phyloP scores from a whole-genome alignment of 2,888 invertebrate species.

The Magallana nippona region DNA sequence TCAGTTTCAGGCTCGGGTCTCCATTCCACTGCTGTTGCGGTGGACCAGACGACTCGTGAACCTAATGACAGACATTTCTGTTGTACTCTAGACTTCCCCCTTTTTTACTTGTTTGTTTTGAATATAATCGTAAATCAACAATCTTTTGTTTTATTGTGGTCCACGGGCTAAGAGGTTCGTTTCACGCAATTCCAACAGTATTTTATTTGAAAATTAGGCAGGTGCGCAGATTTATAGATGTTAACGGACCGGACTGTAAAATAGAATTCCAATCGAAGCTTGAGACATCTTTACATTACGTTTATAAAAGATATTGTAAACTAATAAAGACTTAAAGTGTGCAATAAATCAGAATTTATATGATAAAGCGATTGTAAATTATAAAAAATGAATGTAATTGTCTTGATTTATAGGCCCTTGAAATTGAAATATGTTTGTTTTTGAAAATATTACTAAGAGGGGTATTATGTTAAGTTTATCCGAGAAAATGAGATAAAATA shows the following conservation, averaged over 20 bases:
- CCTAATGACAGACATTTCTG: not conserved
- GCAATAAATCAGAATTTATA: conserved; percentile 20
- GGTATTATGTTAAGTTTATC: not conserved
- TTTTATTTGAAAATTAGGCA: conserved; percentile 18
- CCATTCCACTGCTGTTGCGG: conserved; percentile 19
- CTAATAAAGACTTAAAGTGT: conserved; percentile 14
- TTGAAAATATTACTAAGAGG: conserved; percentile 13
- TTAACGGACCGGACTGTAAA: conserved; percentile 2
- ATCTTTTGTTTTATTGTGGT: conserved; percentile 20
- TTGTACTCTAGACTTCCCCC: conserved; percentile 1
- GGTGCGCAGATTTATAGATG: not conserved
- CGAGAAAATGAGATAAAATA: not conserved
- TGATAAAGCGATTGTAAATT: conserved; percentile 29
- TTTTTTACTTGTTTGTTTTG: not conserved
- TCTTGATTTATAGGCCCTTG: conserved; percentile 1
- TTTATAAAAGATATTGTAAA: conserved; percentile 31
- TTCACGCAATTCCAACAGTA: conserved; percentile 24
- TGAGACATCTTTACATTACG: conserved; percentile 23
- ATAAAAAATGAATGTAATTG: conserved; percentile 3
- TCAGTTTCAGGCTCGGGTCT: conserved; percentile 1
- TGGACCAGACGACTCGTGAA: conserved; percentile 27
- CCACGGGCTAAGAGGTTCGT: not conserved
- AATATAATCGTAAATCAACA: conserved; percentile 13
- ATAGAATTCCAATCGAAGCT: conserved; percentile 22
- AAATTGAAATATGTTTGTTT: conserved; percentile 28